Evolutionary conservation across 2,113 vertebrate species (phyloP).

Genomic region (Podocnemis expansa): DNA sequence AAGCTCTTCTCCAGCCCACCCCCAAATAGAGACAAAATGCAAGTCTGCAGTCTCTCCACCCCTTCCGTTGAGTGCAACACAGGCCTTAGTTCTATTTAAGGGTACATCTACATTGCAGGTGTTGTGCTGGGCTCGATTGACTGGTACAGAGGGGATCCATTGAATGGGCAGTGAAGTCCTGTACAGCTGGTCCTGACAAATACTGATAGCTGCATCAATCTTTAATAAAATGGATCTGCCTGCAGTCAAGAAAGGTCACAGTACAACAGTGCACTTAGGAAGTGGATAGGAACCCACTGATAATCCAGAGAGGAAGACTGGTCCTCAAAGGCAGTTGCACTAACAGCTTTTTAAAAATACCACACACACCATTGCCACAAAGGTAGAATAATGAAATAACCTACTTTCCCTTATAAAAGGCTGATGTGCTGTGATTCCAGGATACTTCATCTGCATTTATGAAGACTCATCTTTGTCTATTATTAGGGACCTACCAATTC

Average conservation of each 20-base stretch:
- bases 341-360: constrained; percentile 37
- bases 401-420: background rate
- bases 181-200: background rate
- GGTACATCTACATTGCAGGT: too few species aligned
- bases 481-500: too few species aligned
- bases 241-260: background rate
- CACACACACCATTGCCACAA: background rate
- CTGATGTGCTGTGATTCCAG: background rate
- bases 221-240: background rate
- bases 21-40: background rate
- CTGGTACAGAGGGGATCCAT: too few species aligned
- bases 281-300: background rate
- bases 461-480: background rate
- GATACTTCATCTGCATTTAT: background rate
- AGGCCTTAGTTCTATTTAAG: background rate
- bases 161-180: too few species aligned
- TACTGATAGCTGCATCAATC: background rate
- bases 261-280: background rate
- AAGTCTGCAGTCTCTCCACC: background rate
- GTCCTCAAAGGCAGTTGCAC: background rate
- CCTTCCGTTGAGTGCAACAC: background rate
- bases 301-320: background rate
- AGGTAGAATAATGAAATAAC: background rate
- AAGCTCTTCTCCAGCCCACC: too few species aligned
- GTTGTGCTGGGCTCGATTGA: too few species aligned